phyloP scores from a whole-genome alignment of 2,888 invertebrate genomes.

The Erpobdella octoculata region DNA sequence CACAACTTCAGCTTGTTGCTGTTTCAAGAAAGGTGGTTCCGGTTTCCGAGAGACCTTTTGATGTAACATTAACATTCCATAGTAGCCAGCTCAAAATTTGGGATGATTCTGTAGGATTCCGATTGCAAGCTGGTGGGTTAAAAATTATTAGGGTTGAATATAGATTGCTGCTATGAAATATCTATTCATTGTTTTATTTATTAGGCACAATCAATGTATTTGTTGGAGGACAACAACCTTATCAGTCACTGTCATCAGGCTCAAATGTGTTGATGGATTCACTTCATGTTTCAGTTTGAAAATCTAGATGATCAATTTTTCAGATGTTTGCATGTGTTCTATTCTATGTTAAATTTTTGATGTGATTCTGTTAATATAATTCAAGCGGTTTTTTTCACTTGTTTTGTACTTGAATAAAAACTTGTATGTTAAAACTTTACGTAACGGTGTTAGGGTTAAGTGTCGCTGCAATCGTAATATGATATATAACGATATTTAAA shows the following conservation, averaged over 20 bases:
- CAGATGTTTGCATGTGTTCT: no score
- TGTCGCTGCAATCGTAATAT: no score
- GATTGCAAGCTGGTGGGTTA: slow-evolving; percentile 41
- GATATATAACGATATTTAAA: no score
- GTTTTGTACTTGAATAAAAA: no score
- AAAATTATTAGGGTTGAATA: no score
- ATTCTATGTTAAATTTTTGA: no score
- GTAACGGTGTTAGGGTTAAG: no score
- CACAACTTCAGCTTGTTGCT: slow-evolving; percentile 41
- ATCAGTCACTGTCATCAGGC: background rate
- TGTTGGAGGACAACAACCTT: slow-evolving; percentile 41
- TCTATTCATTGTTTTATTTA: no score
- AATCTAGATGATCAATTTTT: background rate
- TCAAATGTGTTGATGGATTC: background rate
- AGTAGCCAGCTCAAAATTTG: slow-evolving; percentile 42
- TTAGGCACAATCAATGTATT: slow-evolving; percentile 36
- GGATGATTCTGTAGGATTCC: slow-evolving; percentile 40
- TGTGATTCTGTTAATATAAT: no score
- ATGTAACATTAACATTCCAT: slow-evolving; percentile 37
- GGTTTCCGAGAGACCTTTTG: slow-evolving; percentile 10
- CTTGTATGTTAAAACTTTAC: no score
- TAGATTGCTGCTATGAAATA: no score
- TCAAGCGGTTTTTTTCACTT: no score
- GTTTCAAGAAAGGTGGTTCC: slow-evolving; percentile 35
- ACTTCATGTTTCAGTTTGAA: background rate